These are phyloP conservation scores for Synergus umbraculus DNA, from an alignment of 2,888 invertebrate genomes.

Conservation along the genomic window DNA sequence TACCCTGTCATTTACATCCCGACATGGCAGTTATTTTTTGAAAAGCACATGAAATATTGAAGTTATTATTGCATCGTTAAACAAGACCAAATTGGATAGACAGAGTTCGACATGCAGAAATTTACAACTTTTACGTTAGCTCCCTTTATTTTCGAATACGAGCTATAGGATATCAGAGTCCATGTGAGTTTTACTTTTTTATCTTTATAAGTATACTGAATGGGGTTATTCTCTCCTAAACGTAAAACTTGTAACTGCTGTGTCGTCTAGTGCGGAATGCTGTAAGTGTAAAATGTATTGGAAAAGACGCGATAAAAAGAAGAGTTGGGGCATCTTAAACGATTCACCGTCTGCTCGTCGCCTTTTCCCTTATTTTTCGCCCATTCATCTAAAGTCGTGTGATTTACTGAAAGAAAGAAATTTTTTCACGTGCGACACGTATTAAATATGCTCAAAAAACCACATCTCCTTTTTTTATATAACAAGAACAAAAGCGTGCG, in stretches of 20 bases:
- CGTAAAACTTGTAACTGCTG: slow-evolving; percentile 54
- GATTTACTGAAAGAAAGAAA: background rate
- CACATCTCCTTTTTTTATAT: background rate
- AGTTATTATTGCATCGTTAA: background rate
- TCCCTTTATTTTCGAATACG: background rate
- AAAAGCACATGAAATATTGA: background rate
- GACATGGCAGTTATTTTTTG: background rate
- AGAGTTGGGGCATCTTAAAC: slow-evolving; percentile 42
- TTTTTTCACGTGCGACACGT: background rate
- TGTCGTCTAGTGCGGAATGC: slow-evolving; percentile 59
- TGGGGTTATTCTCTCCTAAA: slow-evolving; percentile 13
- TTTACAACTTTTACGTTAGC: background rate
- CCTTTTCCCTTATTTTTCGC: background rate
- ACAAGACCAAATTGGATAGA: background rate
- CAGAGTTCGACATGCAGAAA: background rate
- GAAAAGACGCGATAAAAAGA: slow-evolving; percentile 45
- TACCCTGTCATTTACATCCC: background rate
- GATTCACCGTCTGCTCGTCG: slow-evolving; percentile 13
- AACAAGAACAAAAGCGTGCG: no score
- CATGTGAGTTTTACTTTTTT: background rate
- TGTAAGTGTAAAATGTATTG: slow-evolving; percentile 52
- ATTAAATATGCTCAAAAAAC: background rate
- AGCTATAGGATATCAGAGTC: background rate
- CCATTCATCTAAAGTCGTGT: background rate
- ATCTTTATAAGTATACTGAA: slow-evolving; percentile 1